Base-by-base conservation (phyloP, 1,140 invertebrate genomes). In the Calosoma granatense region DNA sequence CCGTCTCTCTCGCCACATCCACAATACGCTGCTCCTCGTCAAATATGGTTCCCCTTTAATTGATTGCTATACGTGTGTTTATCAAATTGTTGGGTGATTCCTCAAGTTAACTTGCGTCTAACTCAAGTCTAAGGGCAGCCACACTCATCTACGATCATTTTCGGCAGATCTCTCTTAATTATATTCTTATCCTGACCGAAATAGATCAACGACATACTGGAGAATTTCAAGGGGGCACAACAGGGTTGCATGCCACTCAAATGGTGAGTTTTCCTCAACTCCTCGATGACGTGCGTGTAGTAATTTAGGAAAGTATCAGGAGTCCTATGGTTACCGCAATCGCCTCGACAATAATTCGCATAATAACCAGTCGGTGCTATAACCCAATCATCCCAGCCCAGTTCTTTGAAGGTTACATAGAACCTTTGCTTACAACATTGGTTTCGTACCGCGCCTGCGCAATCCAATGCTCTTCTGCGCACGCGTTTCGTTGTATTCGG, bases 141-240 rank as follows among this genome's bases (percentile, higher is more conserved):
- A 74, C 94, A 97, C 76, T 95, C 90, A 72, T 95, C 91, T 22
- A 96, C 91, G 59, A 94, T 88, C 92, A 97, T 97, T 78, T 94
- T 93, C 61, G 93, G 92, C 66, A 97, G 76, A 75, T 95, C 90
- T 62, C 90, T 81, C 72, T 94, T 94, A 69, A 96, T 91, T 68
- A 96, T 92, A 72, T 91, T 93, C 57, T 84, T 83, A 73, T 92
- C 86, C 51, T 87, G 85, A 59, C 91, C 91, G 74, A 93, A 93
- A 74, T 97, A 96, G 64, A 96, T 92, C 63, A 97, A 78, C 53
- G 91, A 92, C 81, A 96, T 89, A 64, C 90, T 83, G 21, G 89
- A 90, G 73, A 95, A 91, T 72, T 92, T 92, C 41, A 92, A 81
- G 11, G 93, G 92, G n/a, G 92, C 90, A 74, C 94, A 97, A 73